phyloP scores from a whole-genome alignment of 2,113 vertebrate species.

The Psittacus erithacus region DNA sequence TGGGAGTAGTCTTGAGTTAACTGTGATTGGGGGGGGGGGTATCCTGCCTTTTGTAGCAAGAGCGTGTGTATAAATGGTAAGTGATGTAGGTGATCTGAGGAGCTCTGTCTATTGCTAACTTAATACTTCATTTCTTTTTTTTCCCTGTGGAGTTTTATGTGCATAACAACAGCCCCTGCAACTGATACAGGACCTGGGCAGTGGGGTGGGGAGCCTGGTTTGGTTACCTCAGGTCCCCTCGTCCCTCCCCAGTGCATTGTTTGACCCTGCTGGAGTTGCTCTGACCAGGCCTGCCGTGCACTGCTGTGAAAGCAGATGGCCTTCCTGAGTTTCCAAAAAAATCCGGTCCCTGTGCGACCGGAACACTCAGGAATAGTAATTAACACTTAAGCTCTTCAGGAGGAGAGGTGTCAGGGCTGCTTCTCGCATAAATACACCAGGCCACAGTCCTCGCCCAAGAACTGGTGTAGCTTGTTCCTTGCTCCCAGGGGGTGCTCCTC shows the following conservation, averaged over 20 bases:
- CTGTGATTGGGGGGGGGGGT: not conserved
- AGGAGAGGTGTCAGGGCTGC: not conserved
- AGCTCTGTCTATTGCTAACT: not conserved
- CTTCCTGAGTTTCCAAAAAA: constrained; percentile 13
- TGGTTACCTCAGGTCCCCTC: constrained; percentile 32
- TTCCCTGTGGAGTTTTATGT: fast-evolving
- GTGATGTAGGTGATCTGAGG: not conserved
- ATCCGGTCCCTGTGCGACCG: not conserved
- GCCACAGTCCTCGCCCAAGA: not conserved
- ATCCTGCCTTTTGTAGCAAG: not conserved
- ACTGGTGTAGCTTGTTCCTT: not conserved
- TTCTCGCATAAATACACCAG: not conserved
- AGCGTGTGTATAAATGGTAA: not conserved
- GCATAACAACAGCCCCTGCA: not conserved
- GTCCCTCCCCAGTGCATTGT: not conserved
- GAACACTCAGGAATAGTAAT: not conserved
- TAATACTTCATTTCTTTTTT: not conserved
- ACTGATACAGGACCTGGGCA: fast-evolving
- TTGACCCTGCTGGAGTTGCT: not conserved
- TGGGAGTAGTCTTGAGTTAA: not conserved
- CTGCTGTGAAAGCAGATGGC: constrained; percentile 60
- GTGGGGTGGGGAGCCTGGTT: not conserved
- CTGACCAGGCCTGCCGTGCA: fast-evolving
- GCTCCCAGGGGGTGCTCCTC: not conserved
- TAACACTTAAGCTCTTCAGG: not conserved